Percentiles rank a stretch among this genome's conserved stretches.
Conservation (phyloP, 2,888 invertebrate species). For the Drosophila peninsularis region DNA sequence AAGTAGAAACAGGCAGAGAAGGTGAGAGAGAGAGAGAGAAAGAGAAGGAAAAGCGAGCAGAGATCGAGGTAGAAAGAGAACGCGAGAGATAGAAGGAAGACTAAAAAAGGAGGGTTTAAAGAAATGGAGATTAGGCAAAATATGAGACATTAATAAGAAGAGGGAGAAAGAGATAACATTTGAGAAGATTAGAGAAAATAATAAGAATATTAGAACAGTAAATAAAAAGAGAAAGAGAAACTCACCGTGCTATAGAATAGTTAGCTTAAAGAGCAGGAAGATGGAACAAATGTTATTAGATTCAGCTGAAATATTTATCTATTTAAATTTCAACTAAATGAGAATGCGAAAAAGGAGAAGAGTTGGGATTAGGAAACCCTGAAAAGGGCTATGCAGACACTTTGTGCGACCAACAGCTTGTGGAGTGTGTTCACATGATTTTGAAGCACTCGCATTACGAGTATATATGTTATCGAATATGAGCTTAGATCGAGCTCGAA, state of each 20-base stretch:
- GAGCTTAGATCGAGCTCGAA: not conserved
- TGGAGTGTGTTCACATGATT: not conserved
- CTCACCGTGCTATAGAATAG: not conserved
- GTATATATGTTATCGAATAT: not conserved
- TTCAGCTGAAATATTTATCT: not conserved
- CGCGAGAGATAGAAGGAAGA: too few species aligned
- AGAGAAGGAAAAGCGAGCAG: too few species aligned
- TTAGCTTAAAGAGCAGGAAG: too few species aligned
- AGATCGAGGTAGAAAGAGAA: too few species aligned
- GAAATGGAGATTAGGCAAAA: too few species aligned
- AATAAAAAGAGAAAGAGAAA: not conserved
- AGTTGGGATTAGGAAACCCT: not conserved
- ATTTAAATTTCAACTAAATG: not conserved
- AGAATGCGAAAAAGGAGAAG: not conserved
- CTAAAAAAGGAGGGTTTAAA: too few species aligned
- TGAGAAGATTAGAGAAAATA: not conserved
- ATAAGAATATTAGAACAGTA: not conserved
- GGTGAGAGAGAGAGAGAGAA: too few species aligned
- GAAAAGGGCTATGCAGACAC: not conserved
- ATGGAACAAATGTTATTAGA: not conserved
- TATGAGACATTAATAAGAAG: too few species aligned
- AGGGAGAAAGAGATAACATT: not conserved
- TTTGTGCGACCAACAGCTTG: not conserved
- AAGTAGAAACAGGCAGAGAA: too few species aligned
- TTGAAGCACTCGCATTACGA: not conserved